Conservation (phyloP, 2,113 vertebrate species). For the Planiliza haematocheilus region DNA sequence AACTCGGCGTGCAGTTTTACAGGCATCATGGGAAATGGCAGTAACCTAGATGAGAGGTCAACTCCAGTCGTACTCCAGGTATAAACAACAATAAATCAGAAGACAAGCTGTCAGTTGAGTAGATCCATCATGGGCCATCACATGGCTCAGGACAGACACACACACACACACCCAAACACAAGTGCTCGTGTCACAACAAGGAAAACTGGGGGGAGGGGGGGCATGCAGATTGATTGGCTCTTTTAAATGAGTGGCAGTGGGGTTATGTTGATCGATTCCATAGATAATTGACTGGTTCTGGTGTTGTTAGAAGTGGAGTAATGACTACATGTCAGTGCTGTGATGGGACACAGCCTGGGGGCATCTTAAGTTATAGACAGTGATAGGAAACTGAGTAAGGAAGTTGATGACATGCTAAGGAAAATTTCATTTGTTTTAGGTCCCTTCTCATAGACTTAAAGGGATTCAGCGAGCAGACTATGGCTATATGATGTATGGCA, state of each 20-base stretch:
- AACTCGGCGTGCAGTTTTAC: conserved; percentile 21
- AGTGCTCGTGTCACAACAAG: background rate
- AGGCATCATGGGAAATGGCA: conserved; percentile 39
- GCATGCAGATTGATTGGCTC: conserved; percentile 71
- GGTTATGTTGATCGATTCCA: conserved; percentile 74
- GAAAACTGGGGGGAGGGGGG: conserved; percentile 35
- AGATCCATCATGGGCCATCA: conserved; percentile 64
- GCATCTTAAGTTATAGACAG: conserved; percentile 42
- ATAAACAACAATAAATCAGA: conserved; percentile 73
- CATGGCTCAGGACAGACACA: background rate
- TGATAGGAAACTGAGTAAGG: conserved; percentile 18
- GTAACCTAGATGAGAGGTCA: conserved; percentile 49
- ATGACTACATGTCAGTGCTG: conserved; percentile 58
- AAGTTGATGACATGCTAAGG: conserved; percentile 16
- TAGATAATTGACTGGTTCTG: conserved; percentile 76
- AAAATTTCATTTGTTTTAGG: background rate
- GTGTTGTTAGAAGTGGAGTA: conserved; percentile 69
- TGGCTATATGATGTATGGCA: background rate
- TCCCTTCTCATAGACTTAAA: conserved; percentile 2
- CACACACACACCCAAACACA: conserved; percentile 15
- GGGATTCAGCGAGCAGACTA: background rate
- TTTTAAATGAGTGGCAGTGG: conserved; percentile 67
- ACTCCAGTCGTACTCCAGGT: conserved; percentile 27
- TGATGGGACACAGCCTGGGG: conserved; percentile 51
- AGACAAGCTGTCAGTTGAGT: conserved; percentile 45